phyloP scores from a whole-genome alignment of 2,797 vertebrate species.

The Gymnocypris eckloni region DNA sequence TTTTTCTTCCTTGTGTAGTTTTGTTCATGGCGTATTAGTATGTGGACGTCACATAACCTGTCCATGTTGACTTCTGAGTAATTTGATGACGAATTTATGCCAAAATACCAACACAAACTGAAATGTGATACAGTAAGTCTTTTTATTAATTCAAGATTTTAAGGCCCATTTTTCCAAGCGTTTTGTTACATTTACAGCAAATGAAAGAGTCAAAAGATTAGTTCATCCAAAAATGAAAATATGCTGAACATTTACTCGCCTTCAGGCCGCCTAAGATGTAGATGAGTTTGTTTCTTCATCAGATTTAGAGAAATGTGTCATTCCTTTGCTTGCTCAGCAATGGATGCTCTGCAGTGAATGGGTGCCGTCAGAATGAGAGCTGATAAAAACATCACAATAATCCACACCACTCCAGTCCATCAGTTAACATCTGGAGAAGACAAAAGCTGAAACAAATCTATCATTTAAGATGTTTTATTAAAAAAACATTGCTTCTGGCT shows the following conservation, averaged over 20 bases:
- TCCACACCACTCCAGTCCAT: background rate
- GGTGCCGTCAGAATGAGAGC: background rate
- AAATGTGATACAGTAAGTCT: background rate
- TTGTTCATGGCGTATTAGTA: background rate
- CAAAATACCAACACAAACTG: background rate
- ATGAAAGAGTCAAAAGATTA: background rate
- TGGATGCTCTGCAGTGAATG: background rate
- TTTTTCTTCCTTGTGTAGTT: background rate
- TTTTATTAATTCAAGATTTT: background rate
- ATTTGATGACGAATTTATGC: background rate
- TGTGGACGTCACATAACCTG: background rate
- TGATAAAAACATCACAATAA: background rate
- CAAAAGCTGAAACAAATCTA: too few species aligned
- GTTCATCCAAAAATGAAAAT: background rate
- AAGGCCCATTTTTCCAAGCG: background rate
- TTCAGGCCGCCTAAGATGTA: background rate
- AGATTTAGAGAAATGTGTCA: background rate
- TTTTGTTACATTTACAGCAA: too few species aligned
- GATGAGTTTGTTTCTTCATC: background rate
- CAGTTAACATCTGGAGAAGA: too few species aligned
- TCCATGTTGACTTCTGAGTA: background rate
- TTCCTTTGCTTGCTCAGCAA: background rate
- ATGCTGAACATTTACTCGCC: background rate
- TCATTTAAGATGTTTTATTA: too few species aligned
- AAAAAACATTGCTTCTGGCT: background rate